A percentile compares a stretch with the other conserved stretches of the same genome.
These are phyloP conservation scores for Drosophila ficusphila DNA, from an alignment of 1,140 invertebrate species.

Conservation along the genomic window DNA sequence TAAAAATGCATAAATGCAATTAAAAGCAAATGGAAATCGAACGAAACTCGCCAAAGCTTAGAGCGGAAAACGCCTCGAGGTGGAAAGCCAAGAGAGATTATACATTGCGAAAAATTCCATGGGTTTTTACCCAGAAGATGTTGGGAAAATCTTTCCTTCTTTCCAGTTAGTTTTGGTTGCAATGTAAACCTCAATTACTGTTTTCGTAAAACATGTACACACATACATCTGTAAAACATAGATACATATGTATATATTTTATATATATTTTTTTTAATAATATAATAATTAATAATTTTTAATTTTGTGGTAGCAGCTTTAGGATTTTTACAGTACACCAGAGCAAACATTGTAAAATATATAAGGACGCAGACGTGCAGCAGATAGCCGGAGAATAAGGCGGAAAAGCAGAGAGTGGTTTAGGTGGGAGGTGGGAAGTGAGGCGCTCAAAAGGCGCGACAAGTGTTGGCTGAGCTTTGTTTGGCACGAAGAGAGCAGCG, in stretches of 20 bases:
- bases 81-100: constrained; percentile 1
- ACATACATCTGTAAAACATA: too few relatives aligned
- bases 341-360: constrained; percentile 35
- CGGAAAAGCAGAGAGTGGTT: neutral
- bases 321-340: neutral
- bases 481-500: constrained; percentile 42
- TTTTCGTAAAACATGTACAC: too few relatives aligned
- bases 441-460: constrained; percentile 47
- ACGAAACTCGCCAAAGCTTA: constrained; percentile 48
- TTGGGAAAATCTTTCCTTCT: too few relatives aligned
- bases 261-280: too few relatives aligned
- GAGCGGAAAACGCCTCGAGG: constrained; percentile 5
- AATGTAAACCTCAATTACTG: too few relatives aligned
- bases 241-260: too few relatives aligned
- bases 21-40: constrained; percentile 59
- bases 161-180: too few relatives aligned
- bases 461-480: constrained; percentile 56
- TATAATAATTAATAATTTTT: too few relatives aligned
- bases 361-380: constrained; percentile 35
- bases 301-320: neutral
- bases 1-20: constrained; percentile 60
- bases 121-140: neutral
- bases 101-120: constrained; percentile 1
- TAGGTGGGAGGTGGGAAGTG: neutral
- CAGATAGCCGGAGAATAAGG: neutral